Conservation (phyloP, 2,888 invertebrate genomes). For the Amiota mariae region DNA sequence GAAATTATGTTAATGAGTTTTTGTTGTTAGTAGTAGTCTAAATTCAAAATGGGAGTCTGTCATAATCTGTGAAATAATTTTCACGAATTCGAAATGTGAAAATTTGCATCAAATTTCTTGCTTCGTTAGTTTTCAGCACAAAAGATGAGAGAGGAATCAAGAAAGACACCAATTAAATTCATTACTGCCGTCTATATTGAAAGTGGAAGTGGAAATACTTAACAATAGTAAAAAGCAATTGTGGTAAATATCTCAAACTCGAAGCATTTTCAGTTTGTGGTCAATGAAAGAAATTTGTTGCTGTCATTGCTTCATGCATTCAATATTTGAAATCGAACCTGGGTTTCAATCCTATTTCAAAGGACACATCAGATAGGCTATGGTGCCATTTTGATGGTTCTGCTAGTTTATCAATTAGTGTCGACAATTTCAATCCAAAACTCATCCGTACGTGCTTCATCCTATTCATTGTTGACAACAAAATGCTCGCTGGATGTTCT, state of each 20-base stretch:
- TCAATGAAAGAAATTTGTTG: neutral
- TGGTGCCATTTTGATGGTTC: neutral
- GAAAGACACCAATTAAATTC: neutral
- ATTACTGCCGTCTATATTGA: neutral
- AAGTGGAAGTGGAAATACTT: too few relatives aligned
- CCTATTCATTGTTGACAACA: neutral
- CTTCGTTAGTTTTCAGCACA: neutral
- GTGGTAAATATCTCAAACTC: neutral
- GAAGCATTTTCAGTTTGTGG: constrained; percentile 13
- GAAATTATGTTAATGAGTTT: constrained; percentile 67
- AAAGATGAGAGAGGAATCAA: neutral
- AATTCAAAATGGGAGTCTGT: neutral
- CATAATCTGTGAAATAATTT: neutral
- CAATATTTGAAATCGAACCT: neutral
- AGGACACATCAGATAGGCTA: neutral
- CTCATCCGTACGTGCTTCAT: neutral
- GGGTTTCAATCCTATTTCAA: neutral
- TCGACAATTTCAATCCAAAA: constrained; percentile 19
- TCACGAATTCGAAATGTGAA: neutral
- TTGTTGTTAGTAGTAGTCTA: constrained; percentile 30
- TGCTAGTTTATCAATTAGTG: constrained; percentile 25
- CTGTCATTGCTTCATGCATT: neutral
- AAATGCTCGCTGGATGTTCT: neutral
- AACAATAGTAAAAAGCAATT: neutral
- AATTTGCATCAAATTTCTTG: too few relatives aligned